Evolutionary conservation across 2,888 invertebrate species (phyloP).

Genomic region (Bimastos eiseni): DNA sequence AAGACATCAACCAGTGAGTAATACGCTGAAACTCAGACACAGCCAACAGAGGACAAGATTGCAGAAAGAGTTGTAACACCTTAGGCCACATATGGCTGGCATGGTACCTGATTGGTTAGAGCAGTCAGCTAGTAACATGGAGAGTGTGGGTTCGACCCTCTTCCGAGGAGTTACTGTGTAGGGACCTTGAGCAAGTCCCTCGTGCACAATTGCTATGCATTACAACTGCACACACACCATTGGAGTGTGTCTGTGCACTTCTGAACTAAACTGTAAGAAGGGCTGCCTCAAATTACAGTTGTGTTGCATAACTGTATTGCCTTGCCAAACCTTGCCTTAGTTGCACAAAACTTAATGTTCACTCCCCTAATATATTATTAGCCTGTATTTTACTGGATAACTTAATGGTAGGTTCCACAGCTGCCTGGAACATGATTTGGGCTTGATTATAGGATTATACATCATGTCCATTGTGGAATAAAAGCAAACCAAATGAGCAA

Average conservation of each 20-base stretch:
- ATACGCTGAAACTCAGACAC: neutral
- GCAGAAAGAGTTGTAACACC: neutral
- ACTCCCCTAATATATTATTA: neutral
- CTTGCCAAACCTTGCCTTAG: neutral
- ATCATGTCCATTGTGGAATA: too few species aligned
- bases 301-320: too few species aligned
- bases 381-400: neutral
- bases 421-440: neutral
- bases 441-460: neutral
- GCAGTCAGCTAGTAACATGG: too few species aligned
- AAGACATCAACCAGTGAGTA: neutral
- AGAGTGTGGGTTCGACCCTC: too few species aligned
- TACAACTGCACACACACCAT: too few species aligned
- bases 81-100: neutral
- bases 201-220: too few species aligned
- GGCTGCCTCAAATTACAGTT: too few species aligned
- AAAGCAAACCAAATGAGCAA: neutral
- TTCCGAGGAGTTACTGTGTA: too few species aligned
- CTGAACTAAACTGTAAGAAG: too few species aligned
- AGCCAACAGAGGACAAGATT: neutral
- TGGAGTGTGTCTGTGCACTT: too few species aligned
- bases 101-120: too few species aligned
- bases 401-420: neutral
- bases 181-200: too few species aligned
- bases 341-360: neutral